These are phyloP conservation scores for Drosophila willistoni DNA, from an alignment of 1,140 invertebrate species.

Conservation along the genomic window DNA sequence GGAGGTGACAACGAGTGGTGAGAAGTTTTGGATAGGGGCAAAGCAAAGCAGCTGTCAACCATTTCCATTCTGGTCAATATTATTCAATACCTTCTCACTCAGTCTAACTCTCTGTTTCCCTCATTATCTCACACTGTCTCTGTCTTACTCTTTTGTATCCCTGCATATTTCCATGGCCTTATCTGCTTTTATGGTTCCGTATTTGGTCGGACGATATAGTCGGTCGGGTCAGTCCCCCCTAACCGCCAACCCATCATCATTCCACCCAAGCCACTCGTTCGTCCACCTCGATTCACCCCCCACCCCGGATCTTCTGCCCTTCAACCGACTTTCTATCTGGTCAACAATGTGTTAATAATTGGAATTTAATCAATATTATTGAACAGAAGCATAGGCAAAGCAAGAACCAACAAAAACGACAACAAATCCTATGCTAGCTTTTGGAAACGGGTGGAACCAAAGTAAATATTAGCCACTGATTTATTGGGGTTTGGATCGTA, in stretches of 20 bases:
- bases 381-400: slow-evolving; percentile 17
- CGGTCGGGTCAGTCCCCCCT: slow-evolving; percentile 22
- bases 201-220: slow-evolving; percentile 49
- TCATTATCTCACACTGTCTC: slow-evolving; percentile 14
- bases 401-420: not conserved
- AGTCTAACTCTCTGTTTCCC: slow-evolving; percentile 22
- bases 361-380: slow-evolving; percentile 73
- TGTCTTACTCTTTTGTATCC: slow-evolving; percentile 3
- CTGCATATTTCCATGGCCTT: slow-evolving; percentile 43
- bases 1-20: slow-evolving; percentile 5
- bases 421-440: slow-evolving; percentile 1
- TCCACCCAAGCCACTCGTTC: not conserved
- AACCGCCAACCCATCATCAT: slow-evolving; percentile 5
- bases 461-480: slow-evolving; percentile 1
- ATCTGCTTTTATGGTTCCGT: slow-evolving; percentile 56
- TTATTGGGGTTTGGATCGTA: not conserved
- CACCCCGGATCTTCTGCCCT: slow-evolving; percentile 1
- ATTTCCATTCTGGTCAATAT: slow-evolving; percentile 72
- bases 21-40: slow-evolving; percentile 22
- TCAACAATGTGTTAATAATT: slow-evolving; percentile 73
- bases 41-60: slow-evolving; percentile 41
- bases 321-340: slow-evolving; percentile 41
- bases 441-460: not conserved
- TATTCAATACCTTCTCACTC: slow-evolving; percentile 57
- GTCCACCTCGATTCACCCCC: too few species aligned